These are phyloP conservation scores for Lathronympha strigana DNA, from an alignment of 2,888 invertebrate species.

Conservation along the genomic window DNA sequence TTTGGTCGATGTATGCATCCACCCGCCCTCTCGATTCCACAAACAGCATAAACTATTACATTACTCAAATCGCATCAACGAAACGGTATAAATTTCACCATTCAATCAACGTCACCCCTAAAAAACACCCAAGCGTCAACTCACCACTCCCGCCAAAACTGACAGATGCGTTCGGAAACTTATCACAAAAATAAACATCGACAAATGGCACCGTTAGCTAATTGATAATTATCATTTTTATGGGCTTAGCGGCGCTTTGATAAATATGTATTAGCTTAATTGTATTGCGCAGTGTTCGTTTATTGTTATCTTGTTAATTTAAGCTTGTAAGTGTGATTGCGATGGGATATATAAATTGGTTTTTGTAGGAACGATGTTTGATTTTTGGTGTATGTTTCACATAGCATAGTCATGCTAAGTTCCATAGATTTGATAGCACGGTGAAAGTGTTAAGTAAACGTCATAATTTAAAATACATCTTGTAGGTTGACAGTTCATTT, in stretches of 20 bases:
- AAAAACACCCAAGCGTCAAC: slow-evolving; percentile 38
- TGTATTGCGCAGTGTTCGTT: slow-evolving; percentile 43
- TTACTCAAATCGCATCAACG: neutral
- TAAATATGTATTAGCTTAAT: slow-evolving; percentile 54
- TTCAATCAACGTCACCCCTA: slow-evolving; percentile 35
- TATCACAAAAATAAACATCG: slow-evolving; percentile 67
- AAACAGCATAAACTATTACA: neutral
- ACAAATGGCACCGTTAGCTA: slow-evolving; percentile 76
- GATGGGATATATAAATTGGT: slow-evolving; percentile 1
- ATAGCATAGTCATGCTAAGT: too few relatives aligned
- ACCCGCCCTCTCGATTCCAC: too few relatives aligned
- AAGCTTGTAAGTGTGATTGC: slow-evolving; percentile 21
- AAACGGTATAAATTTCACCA: slow-evolving; percentile 30
- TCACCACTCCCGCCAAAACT: slow-evolving; percentile 46
- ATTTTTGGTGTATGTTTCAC: neutral
- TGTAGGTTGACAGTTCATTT: too few relatives aligned
- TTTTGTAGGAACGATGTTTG: neutral
- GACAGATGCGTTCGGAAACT: slow-evolving; percentile 68
- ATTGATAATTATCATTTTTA: slow-evolving; percentile 82
- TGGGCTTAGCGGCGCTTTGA: slow-evolving; percentile 62
- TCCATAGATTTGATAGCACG: too few relatives aligned
- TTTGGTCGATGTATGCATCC: too few relatives aligned
- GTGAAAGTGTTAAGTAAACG: too few relatives aligned
- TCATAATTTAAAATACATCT: too few relatives aligned
- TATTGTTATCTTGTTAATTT: slow-evolving; percentile 24